Evolutionary conservation across 2,888 invertebrate species (phyloP), one percentile per base, ranked within the genome.

Genomic region (Polydrusus pterygomalis): DNA sequence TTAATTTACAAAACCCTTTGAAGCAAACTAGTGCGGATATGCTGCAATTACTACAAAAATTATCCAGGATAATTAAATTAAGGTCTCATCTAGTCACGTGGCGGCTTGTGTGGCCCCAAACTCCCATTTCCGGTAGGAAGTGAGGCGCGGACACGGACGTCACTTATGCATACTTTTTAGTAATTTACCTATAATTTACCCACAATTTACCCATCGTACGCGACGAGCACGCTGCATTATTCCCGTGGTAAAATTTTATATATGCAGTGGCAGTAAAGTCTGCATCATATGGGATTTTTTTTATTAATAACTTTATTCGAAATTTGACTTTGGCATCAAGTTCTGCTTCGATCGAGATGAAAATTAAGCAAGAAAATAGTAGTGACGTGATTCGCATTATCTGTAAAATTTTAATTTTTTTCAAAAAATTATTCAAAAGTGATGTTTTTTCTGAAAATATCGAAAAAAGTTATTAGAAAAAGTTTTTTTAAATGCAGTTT

Each of bases 81-180:
- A 70, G 69, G 70, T 51, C 49, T 65, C 60, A 67, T 74, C 25
- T 18, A 51, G 69, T 11, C 77, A 74, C 77, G 77, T 77, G 77
- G 30, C 77, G 40, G 45, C 38, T 20, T 38, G 63, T 43, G 67
- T 17, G 72, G 18, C 43, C 68, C 30, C 60, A 69, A 77, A 65
- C 74, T 74, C 77, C 77, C 74, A 77, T 67, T 74, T 77, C 77
- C 77, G 77, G 18, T 30, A 47, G 74, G 74, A 77, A 68, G 72
- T 73, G 65, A 65, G 20, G 54, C 63, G 49, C 69, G 43, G 34
- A 68, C 38, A 45, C 70, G 71, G 34, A 40, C 40, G 64, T 71
- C 40, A 49, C 70, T 62, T 63, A 51, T 64, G 40, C 18, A 40
- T 25, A 69, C 69, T 69, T 69, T 62, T 74, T 69, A 60, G 40